Base-by-base conservation (phyloP, 1,140 invertebrate species). In the Drosophila novamexicana region DNA sequence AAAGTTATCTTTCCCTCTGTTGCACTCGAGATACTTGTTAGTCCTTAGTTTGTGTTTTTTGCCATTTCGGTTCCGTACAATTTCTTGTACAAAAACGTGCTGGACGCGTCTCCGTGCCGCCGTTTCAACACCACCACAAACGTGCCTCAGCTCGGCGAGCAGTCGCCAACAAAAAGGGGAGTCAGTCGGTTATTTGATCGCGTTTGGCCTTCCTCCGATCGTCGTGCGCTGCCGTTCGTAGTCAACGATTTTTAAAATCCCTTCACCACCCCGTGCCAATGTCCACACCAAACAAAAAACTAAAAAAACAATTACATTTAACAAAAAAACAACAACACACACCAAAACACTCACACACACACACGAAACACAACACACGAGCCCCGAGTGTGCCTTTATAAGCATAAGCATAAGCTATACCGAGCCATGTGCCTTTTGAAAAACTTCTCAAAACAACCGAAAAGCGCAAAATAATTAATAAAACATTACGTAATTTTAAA, bases 161-260 rank as follows among this genome's bases (percentile, higher is more conserved):
- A 83, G 78, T 52, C 63, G 76, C 79, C 70, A 18, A 29, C 14
- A 53, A 58, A 53, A 58, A 66, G 5, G 50, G 44, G 42, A 53
- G 66, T 61, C 32, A 40, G 6, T 42, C 36, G 29, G 39, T 57
- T 10, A 14, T 9, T 34, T 18, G 18, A 18, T 42, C 68, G 49
- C 49, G 12, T 36, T 44, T 56, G 62, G 49, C 42, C 44, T 56
- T 45, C 42, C 44, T 56, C 45, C 53, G 67, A 75, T 72, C 56
- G 73, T 59, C 64, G 77, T 59, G 84, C 52, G 62, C 81, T 89
- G 84, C 74, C 80, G 77, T 84, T 67, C 68, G 84, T 72, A 89
- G 84, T 89, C 77, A 84, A 84, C 81, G 84, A 89, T 89, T 89
- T 89, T 81, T 84, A 90, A 89, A 89, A 89, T 90, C 84, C 68